Base-by-base conservation (phyloP, 64 coral and sea anemone genomes). In the Anthopleura sola region DNA sequence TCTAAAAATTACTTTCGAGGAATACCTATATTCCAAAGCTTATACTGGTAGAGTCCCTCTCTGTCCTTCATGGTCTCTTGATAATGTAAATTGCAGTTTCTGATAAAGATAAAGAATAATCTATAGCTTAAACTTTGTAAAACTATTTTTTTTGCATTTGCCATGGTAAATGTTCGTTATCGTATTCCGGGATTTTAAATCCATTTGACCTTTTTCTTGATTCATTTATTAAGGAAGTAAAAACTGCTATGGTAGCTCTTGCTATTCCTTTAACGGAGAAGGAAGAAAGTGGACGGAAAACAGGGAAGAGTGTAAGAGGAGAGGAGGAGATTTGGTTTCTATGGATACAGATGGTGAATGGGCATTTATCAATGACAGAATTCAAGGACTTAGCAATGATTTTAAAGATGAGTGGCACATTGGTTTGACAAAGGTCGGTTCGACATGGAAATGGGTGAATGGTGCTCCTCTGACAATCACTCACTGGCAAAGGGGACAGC, bases 371-470 rank as follows among this genome's bases (percentile, higher is more conserved):
- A 89, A 89, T 6, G 34, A 17, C 40, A 49, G 28, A 26, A 89
- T 83, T 37, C 80, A 83, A 38, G 33, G 8, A 36, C 36, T 83
- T 0, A 75, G 15, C 44, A 16, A 74, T 33, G 10, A 18, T 2
- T 31, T 34, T 18, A 0, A 16, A 7, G 38, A 83, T 40, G 82
- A 90, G 56, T 90, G 88, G 88, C 69, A 90, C 84, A 81, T 91
- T 80, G 89, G 89, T 81, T 68, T 91, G 31, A 91, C 48, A 29
- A 85, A 91, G 39, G 37, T 86, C 11, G 75, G 75, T 6, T 17
- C 24, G 11, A 50, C 49, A 10, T 91, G 89, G 89, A 64, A 91
- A 31, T 91, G 89, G 89, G 84, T 86, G 0, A 91, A 21, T 54
- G 89, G 84, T 20, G 55, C 16, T 2, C 55, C 75, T 6, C 14